Conservation (phyloP, 2,113 vertebrate genomes). For the Pteruthius melanotis region DNA sequence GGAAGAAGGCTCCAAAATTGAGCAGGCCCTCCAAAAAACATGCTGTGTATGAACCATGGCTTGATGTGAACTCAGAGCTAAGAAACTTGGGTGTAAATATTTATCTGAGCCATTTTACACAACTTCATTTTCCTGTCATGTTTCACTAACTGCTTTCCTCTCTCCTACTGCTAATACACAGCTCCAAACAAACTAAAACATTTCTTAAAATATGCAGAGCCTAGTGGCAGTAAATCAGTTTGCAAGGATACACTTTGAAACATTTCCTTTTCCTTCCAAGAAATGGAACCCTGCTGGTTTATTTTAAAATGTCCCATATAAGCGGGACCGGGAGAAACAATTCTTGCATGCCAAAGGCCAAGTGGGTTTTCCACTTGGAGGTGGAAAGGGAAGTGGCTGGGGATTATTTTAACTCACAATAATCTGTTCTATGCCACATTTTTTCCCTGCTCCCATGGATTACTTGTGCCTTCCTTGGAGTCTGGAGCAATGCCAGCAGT, state of each 20-base stretch:
- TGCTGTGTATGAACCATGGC: not conserved
- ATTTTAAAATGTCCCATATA: not conserved
- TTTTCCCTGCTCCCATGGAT: not conserved
- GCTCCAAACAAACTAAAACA: not conserved
- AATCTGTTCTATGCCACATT: not conserved
- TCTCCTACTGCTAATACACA: not conserved
- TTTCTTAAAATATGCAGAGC: slow-evolving; percentile 1
- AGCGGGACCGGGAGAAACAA: not conserved
- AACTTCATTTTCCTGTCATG: not conserved
- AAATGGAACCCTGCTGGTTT: not conserved
- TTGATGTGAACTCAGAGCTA: not conserved
- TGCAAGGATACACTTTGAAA: slow-evolving; percentile 6
- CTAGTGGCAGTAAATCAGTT: not conserved
- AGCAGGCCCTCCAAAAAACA: not conserved
- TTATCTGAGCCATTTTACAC: not conserved
- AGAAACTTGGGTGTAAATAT: not conserved
- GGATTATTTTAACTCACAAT: not conserved
- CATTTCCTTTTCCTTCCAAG: slow-evolving; percentile 42
- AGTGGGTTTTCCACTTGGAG: not conserved
- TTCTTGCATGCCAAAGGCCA: not conserved
- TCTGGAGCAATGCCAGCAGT: not conserved
- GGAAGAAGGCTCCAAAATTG: not conserved
- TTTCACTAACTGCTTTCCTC: not conserved
- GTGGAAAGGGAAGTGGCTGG: not conserved
- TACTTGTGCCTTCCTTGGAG: not conserved